Conservation (phyloP, 2,888 invertebrate species). For the Microplitis manilae region DNA sequence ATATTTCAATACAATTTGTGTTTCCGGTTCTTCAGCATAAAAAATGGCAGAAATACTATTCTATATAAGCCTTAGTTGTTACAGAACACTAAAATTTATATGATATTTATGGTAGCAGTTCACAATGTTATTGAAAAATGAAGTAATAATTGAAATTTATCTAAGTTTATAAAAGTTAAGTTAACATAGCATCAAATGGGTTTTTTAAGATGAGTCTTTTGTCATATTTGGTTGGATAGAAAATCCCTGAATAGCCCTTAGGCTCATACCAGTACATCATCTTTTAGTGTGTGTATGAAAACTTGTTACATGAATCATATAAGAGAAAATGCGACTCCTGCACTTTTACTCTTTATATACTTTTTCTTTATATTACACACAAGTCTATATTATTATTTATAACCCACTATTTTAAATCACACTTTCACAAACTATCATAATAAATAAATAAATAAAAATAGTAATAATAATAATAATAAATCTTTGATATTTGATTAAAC, state of each 20-base stretch:
- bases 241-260: slow-evolving; percentile 35
- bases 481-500: too few species aligned
- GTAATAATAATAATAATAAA: not conserved
- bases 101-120: not conserved
- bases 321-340: slow-evolving; percentile 16
- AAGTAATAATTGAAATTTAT: not conserved
- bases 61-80: too few species aligned
- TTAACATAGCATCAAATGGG: not conserved
- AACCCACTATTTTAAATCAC: slow-evolving; percentile 11
- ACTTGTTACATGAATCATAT: slow-evolving; percentile 24
- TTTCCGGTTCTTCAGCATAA: too few species aligned
- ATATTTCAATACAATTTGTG: too few species aligned
- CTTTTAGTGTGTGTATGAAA: slow-evolving; percentile 16
- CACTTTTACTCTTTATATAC: not conserved
- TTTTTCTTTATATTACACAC: not conserved
- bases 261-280: slow-evolving; percentile 26
- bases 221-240: slow-evolving; percentile 14
- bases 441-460: not conserved
- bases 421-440: not conserved
- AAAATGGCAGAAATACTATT: too few species aligned
- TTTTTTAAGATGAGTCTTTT: not conserved
- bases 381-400: not conserved
- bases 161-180: not conserved
- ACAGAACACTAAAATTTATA: too few species aligned
- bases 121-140: not conserved